Conservation (phyloP, 2,113 vertebrate species). For the Aythya baeri region DNA sequence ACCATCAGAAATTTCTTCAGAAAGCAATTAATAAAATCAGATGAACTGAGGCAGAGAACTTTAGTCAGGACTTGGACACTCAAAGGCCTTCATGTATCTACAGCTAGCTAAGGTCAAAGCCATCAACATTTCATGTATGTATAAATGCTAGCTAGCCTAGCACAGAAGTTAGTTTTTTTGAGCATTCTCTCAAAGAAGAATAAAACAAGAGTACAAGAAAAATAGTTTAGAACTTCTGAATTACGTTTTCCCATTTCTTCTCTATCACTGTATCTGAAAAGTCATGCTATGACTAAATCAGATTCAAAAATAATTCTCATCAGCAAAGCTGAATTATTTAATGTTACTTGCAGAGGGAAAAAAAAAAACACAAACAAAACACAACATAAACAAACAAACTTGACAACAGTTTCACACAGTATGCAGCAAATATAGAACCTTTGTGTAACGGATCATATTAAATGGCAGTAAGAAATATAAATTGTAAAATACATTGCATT, state of each 20-base stretch:
- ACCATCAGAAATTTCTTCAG: neutral
- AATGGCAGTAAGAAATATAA: neutral
- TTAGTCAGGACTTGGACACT: neutral
- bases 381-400: too few relatives aligned
- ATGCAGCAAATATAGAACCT: neutral
- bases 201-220: neutral
- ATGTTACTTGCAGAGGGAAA: neutral
- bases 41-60: neutral
- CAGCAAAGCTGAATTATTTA: neutral
- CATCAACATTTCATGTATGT: neutral
- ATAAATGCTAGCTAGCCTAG: accelerated
- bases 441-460: neutral
- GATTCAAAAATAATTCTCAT: neutral
- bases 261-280: neutral
- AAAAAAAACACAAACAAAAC: neutral
- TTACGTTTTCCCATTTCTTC: neutral
- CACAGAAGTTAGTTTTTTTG: neutral
- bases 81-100: neutral
- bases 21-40: neutral
- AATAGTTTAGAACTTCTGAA: neutral
- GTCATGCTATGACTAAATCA: neutral
- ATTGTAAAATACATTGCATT: neutral
- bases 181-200: neutral
- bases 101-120: neutral
- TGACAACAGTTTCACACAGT: neutral